Evolutionary conservation across 2,888 invertebrate genomes (phyloP).

Genomic region (Neria commutata): DNA sequence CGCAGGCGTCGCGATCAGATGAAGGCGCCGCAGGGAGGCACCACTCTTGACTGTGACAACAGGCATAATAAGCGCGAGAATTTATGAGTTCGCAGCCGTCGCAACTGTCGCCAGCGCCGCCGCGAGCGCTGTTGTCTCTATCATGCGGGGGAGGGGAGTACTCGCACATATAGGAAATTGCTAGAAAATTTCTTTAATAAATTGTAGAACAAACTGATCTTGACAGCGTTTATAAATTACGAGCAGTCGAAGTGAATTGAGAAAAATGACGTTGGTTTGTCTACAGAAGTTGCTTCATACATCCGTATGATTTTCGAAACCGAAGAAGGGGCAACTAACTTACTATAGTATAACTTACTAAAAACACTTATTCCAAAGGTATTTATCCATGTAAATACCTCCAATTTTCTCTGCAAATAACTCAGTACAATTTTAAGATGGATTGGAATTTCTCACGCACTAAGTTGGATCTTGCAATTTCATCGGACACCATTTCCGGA

Average conservation of each 20-base stretch:
- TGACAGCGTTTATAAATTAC: conserved; percentile 32
- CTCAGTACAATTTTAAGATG: no score
- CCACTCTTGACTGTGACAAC: conserved; percentile 14
- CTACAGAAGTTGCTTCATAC: not conserved
- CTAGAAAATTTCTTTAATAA: conserved; percentile 42
- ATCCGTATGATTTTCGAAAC: no score
- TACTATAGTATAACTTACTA: no score
- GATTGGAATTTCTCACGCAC: no score
- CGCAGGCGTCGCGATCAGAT: conserved; percentile 20
- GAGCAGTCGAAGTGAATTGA: not conserved
- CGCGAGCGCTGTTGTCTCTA: not conserved
- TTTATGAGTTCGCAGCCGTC: conserved; percentile 48
- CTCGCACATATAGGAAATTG: not conserved
- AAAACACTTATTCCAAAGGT: no score
- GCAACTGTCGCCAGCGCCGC: no score
- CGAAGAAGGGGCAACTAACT: no score
- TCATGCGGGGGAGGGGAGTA: not conserved
- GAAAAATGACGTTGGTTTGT: no score
- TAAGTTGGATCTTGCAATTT: no score
- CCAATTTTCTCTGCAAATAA: not conserved
- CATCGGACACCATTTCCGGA: no score
- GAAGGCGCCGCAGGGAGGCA: no score
- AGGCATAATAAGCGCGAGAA: conserved; percentile 47
- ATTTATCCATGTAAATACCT: conserved; percentile 10
- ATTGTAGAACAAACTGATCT: conserved; percentile 47